These are phyloP conservation scores for Teinopalpus imperialis DNA, from an alignment of 2,888 invertebrate genomes.

Conservation along the genomic window DNA sequence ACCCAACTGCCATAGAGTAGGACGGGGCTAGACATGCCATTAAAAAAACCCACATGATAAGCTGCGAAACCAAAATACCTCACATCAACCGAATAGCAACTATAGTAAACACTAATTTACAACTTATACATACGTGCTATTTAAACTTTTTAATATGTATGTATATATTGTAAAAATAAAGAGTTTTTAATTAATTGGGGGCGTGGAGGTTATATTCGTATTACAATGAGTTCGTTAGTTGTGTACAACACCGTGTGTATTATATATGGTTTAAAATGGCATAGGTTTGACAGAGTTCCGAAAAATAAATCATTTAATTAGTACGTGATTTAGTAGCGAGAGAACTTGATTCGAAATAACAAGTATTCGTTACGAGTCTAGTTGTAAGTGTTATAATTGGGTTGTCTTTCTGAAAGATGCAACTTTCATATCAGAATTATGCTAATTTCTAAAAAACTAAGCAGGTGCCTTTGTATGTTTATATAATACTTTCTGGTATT, in stretches of 20 bases:
- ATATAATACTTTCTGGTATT: no score
- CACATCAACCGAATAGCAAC: slow-evolving; percentile 43
- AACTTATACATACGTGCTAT: slow-evolving; percentile 33
- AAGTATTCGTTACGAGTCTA: no score
- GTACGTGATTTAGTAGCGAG: no score
- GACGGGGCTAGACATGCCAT: slow-evolving; percentile 57
- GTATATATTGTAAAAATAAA: slow-evolving; percentile 1
- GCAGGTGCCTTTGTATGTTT: no score
- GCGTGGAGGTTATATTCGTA: slow-evolving; percentile 12
- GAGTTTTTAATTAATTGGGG: slow-evolving; percentile 7
- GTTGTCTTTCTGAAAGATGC: no score
- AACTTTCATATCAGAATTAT: no score
- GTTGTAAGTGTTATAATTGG: no score
- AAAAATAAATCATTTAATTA: background rate
- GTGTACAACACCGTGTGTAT: no score
- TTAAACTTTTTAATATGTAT: background rate
- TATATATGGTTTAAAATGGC: no score
- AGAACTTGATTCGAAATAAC: no score
- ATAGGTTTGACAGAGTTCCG: slow-evolving; percentile 11
- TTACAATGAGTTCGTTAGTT: no score
- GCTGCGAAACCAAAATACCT: slow-evolving; percentile 42
- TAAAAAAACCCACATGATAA: slow-evolving; percentile 79
- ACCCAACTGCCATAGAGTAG: slow-evolving; percentile 35
- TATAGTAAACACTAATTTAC: slow-evolving; percentile 23
- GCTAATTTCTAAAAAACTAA: no score